phyloP scores from a whole-genome alignment of 2,888 invertebrate species.

The Nineta flava region DNA sequence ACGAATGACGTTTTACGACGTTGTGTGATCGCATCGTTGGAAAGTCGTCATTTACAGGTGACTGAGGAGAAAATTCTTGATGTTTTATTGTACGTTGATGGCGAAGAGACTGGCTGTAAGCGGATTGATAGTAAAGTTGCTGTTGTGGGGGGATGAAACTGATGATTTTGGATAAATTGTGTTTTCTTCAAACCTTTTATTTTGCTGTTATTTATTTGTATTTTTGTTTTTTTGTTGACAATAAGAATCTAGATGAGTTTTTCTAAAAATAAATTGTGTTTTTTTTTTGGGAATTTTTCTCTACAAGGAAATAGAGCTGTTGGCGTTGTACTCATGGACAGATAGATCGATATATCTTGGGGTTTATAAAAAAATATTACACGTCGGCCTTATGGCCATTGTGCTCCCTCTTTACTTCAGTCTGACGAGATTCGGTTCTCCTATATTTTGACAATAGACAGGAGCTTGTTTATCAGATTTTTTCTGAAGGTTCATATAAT shows the following conservation, averaged over 20 bases:
- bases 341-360: too few species aligned
- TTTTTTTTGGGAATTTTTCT: too few species aligned
- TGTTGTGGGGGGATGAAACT: not conserved
- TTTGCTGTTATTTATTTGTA: not conserved
- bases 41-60: not conserved
- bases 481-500: too few species aligned
- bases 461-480: too few species aligned
- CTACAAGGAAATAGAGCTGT: too few species aligned
- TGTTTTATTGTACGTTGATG: not conserved
- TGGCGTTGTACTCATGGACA: too few species aligned
- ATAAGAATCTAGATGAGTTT: not conserved
- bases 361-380: too few species aligned
- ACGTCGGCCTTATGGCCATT: too few species aligned
- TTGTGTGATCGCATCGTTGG: not conserved
- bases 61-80: not conserved
- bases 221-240: not conserved
- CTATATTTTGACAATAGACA: too few species aligned
- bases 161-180: not conserved
- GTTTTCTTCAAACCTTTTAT: not conserved
- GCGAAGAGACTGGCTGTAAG: not conserved
- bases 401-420: too few species aligned
- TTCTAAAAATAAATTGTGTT: not conserved
- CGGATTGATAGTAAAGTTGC: not conserved
- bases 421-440: too few species aligned
- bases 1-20: not conserved